phyloP scores from a whole-genome alignment of 1,140 invertebrate species.

The Teleogryllus occipitalis region DNA sequence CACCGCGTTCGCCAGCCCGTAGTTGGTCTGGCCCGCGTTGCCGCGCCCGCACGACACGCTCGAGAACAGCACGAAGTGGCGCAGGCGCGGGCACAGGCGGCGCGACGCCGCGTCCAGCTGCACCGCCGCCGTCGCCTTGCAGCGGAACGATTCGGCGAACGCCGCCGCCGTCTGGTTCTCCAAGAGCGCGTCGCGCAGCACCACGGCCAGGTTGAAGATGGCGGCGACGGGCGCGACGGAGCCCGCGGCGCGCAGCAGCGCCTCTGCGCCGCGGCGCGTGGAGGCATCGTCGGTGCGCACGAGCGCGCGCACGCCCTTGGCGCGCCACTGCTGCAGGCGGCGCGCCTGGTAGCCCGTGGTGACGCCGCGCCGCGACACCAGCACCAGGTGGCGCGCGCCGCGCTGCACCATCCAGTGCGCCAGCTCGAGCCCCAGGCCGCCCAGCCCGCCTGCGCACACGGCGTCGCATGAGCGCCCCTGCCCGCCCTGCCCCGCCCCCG shows the following conservation, averaged over 20 bases:
- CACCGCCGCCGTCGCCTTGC: background rate
- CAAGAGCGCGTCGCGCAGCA: conserved; percentile 48
- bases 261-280: conserved; percentile 41
- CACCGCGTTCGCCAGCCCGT: conserved; percentile 55
- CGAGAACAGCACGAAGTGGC: conserved; percentile 47
- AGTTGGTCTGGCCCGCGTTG: conserved; percentile 58
- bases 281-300: conserved; percentile 41
- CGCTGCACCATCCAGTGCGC: conserved; percentile 75
- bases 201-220: conserved; percentile 72
- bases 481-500: too few species aligned
- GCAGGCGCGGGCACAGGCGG: conserved; percentile 36
- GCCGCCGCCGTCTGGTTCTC: conserved; percentile 45
- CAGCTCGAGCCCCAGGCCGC: conserved; percentile 87
- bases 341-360: conserved; percentile 36
- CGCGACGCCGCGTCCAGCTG: conserved; percentile 43
- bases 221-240: conserved; percentile 56
- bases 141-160: background rate
- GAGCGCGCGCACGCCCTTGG: conserved; percentile 43
- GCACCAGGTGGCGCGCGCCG: conserved; percentile 44
- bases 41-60: conserved; percentile 44
- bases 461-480: too few species aligned
- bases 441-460: conserved; percentile 65
- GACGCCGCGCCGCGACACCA: conserved; percentile 47
- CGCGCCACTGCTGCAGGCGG: conserved; percentile 38
- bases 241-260: conserved; percentile 48